Evolutionary conservation across 2,113 vertebrate genomes (phyloP), one percentile per base, ranked within the genome.

Genomic region (Aegypius monachus): DNA sequence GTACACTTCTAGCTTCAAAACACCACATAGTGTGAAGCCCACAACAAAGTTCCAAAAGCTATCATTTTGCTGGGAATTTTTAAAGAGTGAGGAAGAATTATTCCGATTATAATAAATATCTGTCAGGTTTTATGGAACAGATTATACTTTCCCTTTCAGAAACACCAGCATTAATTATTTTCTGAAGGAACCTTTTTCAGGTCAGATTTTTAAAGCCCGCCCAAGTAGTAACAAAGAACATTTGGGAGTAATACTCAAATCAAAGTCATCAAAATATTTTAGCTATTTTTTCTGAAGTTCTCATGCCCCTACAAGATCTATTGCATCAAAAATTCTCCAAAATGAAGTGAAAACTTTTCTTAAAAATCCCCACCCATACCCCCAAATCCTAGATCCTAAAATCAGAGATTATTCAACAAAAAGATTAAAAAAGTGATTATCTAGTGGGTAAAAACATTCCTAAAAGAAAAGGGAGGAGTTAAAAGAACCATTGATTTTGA

Each of bases 21-120:
- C 26, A 42, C 2, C 19, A 55, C 9, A 10, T 16, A 16, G 3
- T 1, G 0, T 80, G 27, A 63, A 59, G 7, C 3, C 6, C 8
- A 42, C 2, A 63, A 9, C 3, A 50, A 42, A 50, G 20, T 42
- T 55, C 6, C 17, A 11, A 50, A 32, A 67, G 1, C 5, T n/a
- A 38, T 34, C 0, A 16, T n/a, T 70, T 75, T 52, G 5, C 9
- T 27, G 52, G 8, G 4, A 40, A 65, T 52, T 26, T 75, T 63
- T 63, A n/a, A 86, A 52, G 12, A 36, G 6, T 23, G 7, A 40
- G 6, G 9, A 81, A 75, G 7, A 2, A 3, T 70, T 50, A 58
- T 34, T 80, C 9, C 3, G 47, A 8, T n/a, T 75, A 12, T 10
- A 56, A n/a, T 14, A 70, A 74, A 23, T 18, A 62, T 36, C 8